Evolutionary conservation across 2,888 invertebrate species (phyloP).

Genomic region (Orchesellides sinensis): DNA sequence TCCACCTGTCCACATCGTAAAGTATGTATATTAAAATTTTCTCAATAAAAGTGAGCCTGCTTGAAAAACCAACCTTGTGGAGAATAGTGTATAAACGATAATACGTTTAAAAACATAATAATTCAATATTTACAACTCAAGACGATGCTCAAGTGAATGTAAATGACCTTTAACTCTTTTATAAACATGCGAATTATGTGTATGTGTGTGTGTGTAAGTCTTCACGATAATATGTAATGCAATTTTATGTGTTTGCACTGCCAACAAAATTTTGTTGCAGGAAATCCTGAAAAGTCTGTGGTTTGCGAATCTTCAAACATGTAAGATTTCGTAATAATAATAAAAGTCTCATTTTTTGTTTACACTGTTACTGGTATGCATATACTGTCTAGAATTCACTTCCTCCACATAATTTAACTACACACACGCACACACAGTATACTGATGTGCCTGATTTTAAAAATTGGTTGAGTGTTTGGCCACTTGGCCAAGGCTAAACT

Average conservation of each 20-base stretch:
- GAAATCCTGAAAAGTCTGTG: constrained; percentile 2
- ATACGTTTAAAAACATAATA: neutral
- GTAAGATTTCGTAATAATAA: too few relatives aligned
- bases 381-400: too few relatives aligned
- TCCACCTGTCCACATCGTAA: too few relatives aligned
- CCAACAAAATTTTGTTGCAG: constrained; percentile 7
- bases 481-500: too few relatives aligned
- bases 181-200: constrained; percentile 8
- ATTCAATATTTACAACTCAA: constrained; percentile 1
- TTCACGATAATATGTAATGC: too few relatives aligned
- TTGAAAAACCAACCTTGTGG: neutral
- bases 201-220: neutral
- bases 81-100: neutral
- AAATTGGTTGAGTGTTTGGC: too few relatives aligned
- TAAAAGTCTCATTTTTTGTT: too few relatives aligned
- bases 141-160: constrained; percentile 3
- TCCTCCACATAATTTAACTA: too few relatives aligned
- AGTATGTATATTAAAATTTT: too few relatives aligned
- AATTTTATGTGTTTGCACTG: neutral
- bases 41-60: neutral
- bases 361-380: too few relatives aligned
- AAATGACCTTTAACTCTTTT: constrained; percentile 40
- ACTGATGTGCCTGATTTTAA: too few relatives aligned
- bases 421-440: too few relatives aligned
- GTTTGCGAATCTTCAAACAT: neutral